Conservation (phyloP, 2,888 invertebrate species). For the Acrobasis suavella region DNA sequence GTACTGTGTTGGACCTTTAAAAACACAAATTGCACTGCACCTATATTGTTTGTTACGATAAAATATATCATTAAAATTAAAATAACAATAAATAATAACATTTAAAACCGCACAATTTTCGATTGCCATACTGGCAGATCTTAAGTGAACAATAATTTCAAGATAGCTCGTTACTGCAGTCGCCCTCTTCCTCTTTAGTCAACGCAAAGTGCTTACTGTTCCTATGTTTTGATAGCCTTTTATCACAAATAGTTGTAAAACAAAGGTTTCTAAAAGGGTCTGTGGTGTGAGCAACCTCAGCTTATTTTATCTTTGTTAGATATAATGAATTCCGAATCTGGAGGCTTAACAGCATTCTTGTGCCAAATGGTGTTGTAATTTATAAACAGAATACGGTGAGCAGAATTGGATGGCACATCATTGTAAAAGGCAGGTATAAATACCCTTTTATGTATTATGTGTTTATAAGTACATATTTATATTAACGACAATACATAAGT, state of each 20-base stretch:
- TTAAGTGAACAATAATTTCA: conserved; percentile 13
- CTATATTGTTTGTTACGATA: not conserved
- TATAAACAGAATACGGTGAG: conserved; percentile 22
- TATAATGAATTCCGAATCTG: conserved; percentile 76
- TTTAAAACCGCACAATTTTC: not conserved
- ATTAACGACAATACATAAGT: too few relatives aligned
- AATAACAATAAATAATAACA: not conserved
- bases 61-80: too few relatives aligned
- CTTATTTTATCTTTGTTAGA: conserved; percentile 63
- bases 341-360: conserved; percentile 67
- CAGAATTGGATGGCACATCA: conserved; percentile 2
- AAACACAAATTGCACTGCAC: not conserved
- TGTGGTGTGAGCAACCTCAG: conserved; percentile 53
- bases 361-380: conserved; percentile 41
- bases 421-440: too few relatives aligned
- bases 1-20: too few relatives aligned
- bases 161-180: conserved; percentile 6
- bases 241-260: conserved; percentile 21
- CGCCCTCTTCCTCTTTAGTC: conserved; percentile 10
- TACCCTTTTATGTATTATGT: too few relatives aligned
- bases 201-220: conserved; percentile 15
- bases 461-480: too few relatives aligned
- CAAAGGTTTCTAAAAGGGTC: conserved; percentile 29
- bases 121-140: conserved; percentile 10
- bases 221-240: conserved; percentile 16